These are phyloP conservation scores for Cryptoprocta ferox DNA, from an alignment of 2,797 vertebrate genomes.

Conservation along the genomic window DNA sequence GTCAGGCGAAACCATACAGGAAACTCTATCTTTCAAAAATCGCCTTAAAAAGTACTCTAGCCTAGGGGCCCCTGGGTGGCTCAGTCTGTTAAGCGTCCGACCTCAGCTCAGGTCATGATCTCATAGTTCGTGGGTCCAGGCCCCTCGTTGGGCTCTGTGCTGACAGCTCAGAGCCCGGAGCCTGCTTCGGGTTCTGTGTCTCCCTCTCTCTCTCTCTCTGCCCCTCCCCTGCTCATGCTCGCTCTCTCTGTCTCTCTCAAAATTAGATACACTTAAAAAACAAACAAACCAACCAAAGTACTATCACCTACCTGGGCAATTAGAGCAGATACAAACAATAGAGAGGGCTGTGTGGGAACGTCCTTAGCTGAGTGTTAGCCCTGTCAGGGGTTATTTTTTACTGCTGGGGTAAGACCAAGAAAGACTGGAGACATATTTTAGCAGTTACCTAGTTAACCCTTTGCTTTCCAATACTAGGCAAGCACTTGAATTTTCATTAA, in stretches of 20 bases:
- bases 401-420: not conserved
- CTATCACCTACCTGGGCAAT: not conserved
- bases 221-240: no score
- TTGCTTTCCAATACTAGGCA: not conserved
- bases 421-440: not conserved
- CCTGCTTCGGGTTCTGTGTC: no score
- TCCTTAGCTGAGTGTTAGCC: not conserved
- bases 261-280: no score
- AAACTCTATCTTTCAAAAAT: not conserved
- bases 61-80: not conserved
- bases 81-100: no score
- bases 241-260: no score
- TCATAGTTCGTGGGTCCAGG: no score
- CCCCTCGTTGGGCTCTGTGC: no score
- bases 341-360: not conserved
- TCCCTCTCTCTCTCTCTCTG: no score
- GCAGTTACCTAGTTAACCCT: not conserved
- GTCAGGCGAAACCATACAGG: not conserved
- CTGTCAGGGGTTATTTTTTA: not conserved
- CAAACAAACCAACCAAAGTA: not conserved
- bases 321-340: not conserved
- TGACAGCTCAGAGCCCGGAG: no score
- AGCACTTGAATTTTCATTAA: not conserved
- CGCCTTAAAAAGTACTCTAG: not conserved
- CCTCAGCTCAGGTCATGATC: no score